A percentile compares a stretch with the other conserved stretches of the same genome.
Conservation (phyloP, 2,113 vertebrate species). For the Nipponia nippon region DNA sequence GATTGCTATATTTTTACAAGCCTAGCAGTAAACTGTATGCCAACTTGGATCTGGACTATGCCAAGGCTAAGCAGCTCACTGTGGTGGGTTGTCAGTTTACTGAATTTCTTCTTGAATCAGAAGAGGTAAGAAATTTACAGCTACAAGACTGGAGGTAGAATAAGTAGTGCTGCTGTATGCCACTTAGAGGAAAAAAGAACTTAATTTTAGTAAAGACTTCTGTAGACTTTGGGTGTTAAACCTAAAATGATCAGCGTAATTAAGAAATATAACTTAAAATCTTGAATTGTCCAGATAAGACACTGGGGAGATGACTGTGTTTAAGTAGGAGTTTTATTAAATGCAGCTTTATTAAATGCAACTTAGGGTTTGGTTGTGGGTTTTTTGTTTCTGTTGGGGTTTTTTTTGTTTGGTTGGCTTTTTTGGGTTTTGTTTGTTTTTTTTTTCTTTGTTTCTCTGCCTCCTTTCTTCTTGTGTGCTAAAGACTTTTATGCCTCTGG, state of each 20-base stretch:
- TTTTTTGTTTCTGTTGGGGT: not conserved
- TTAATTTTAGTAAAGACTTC: not conserved
- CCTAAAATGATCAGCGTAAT: not conserved
- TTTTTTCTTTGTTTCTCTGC: not conserved
- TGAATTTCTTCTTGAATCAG: constrained; percentile 92
- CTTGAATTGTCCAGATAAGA: not conserved
- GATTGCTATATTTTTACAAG: constrained; percentile 92
- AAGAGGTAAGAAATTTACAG: constrained; percentile 78
- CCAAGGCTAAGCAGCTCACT: constrained; percentile 88
- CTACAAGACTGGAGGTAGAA: not conserved
- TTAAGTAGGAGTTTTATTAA: not conserved
- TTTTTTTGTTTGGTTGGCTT: too few relatives aligned
- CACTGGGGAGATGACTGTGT: not conserved
- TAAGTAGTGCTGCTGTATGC: not conserved
- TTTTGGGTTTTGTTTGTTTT: too few relatives aligned
- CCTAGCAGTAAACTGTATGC: constrained; percentile 92
- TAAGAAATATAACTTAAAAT: not conserved
- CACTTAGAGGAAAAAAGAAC: not conserved
- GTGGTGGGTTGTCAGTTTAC: constrained; percentile 92
- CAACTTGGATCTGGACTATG: constrained; percentile 85
- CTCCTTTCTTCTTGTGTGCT: not conserved
- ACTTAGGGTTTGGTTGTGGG: not conserved
- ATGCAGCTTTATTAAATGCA: not conserved
- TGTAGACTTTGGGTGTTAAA: not conserved
- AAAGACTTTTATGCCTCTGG: not conserved